These are phyloP conservation scores for Drosophila neotestacea DNA, from an alignment of 2,888 invertebrate genomes.

Conservation along the genomic window DNA sequence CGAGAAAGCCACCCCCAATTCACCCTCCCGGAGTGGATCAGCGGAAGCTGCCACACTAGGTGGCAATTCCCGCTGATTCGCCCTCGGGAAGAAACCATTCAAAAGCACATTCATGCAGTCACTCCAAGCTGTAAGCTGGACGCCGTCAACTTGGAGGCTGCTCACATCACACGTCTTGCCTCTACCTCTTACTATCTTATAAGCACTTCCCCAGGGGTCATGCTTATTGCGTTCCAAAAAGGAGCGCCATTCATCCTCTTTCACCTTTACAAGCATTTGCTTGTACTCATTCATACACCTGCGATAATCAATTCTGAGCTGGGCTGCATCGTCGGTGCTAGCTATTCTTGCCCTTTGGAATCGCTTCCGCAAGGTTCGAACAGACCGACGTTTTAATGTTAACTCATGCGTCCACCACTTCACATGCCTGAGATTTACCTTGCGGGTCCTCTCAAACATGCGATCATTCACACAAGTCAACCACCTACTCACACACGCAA, in stretches of 20 bases:
- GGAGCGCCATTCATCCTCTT: constrained; percentile 11
- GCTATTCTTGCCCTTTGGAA: constrained; percentile 12
- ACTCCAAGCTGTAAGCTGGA: constrained; percentile 7
- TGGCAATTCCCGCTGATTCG: neutral
- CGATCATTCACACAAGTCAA: constrained; percentile 7
- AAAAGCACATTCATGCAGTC: constrained; percentile 1
- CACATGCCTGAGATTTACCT: constrained; percentile 11
- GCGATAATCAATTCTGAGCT: constrained; percentile 7
- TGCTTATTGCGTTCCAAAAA: constrained; percentile 14
- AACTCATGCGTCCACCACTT: constrained; percentile 25
- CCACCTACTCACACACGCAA: constrained; percentile 12
- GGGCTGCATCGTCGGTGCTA: constrained; percentile 3
- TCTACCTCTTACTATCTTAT: constrained; percentile 12
- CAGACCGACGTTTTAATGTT: neutral
- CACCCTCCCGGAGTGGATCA: neutral
- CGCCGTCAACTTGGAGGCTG: neutral
- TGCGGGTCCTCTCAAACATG: constrained; percentile 10
- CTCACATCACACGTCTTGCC: constrained; percentile 2
- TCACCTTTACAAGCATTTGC: constrained; percentile 8
- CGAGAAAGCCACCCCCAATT: constrained; percentile 2
- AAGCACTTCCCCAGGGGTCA: constrained; percentile 9
- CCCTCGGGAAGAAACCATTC: constrained; percentile 8
- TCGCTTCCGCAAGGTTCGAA: constrained; percentile 9
- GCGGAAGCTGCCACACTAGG: neutral
- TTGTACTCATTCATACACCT: constrained; percentile 8